Conservation (phyloP, 2,113 vertebrate species). For the Manacus vitellinus region DNA sequence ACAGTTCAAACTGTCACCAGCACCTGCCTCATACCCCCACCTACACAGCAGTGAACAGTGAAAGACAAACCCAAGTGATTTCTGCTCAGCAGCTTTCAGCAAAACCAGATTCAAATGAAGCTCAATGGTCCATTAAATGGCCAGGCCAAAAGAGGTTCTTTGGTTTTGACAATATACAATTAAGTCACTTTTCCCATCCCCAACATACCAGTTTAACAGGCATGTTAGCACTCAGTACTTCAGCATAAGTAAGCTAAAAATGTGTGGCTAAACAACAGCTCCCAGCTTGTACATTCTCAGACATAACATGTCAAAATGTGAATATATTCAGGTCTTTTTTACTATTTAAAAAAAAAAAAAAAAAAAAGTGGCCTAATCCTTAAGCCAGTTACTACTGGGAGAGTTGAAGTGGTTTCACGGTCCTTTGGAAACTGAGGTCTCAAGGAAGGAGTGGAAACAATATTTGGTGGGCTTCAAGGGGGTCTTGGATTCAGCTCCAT, state of each 20-base stretch:
- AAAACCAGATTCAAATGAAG: constrained; percentile 49
- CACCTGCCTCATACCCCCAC: constrained; percentile 59
- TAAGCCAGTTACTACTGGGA: neutral
- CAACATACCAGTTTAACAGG: neutral
- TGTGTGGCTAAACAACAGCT: neutral
- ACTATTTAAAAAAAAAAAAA: neutral
- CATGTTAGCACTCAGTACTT: constrained; percentile 53
- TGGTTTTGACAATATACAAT: constrained; percentile 41
- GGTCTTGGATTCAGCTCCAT: neutral
- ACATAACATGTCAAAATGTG: neutral
- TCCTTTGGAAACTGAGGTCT: neutral
- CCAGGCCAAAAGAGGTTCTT: constrained; percentile 27
- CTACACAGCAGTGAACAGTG: constrained; percentile 15
- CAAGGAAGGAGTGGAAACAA: neutral
- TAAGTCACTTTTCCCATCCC: constrained; percentile 36
- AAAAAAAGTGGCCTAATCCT: constrained; percentile 31
- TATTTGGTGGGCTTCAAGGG: neutral
- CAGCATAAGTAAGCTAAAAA: constrained; percentile 17
- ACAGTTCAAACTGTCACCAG: constrained; percentile 54
- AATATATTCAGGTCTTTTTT: neutral
- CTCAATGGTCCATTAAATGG: constrained; percentile 34
- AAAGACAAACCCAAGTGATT: constrained; percentile 36
- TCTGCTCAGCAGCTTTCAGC: constrained; percentile 11
- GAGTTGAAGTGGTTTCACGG: neutral
- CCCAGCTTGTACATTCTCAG: neutral